Evolutionary conservation across 2,113 vertebrate species (phyloP).

Genomic region (Casuarius casuarius): DNA sequence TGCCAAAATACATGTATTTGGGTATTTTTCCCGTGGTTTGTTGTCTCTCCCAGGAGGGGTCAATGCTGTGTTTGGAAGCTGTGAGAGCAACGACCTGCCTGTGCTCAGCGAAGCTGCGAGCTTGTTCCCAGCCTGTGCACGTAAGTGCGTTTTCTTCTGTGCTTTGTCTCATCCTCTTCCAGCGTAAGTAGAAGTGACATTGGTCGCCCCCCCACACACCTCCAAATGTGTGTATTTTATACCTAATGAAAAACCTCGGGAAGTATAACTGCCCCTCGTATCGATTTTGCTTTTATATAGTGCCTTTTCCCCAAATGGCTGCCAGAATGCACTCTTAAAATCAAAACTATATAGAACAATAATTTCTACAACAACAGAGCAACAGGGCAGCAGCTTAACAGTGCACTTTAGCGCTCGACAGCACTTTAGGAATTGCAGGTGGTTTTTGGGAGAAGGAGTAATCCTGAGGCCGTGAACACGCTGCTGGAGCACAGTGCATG

Average conservation of each 20-base stretch:
- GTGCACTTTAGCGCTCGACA: not conserved
- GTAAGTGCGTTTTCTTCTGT: not conserved
- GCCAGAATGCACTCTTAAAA: slow-evolving; percentile 55
- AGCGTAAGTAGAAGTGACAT: not conserved
- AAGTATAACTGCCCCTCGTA: slow-evolving; percentile 2
- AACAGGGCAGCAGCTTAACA: slow-evolving; percentile 50
- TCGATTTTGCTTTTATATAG: slow-evolving; percentile 60
- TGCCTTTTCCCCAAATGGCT: slow-evolving; percentile 42
- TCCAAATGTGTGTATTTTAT: not conserved
- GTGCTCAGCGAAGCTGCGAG: not conserved
- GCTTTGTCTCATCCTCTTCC: not conserved
- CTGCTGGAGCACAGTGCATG: no score
- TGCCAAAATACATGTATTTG: not conserved
- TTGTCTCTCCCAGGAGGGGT: not conserved
- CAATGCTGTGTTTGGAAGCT: not conserved
- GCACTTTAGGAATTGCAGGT: slow-evolving; percentile 38
- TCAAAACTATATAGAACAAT: slow-evolving; percentile 52
- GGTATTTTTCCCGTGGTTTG: not conserved
- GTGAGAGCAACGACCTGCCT: not conserved
- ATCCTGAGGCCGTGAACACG: not conserved
- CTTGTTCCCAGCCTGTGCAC: not conserved
- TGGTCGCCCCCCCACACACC: not conserved
- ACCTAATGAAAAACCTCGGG: slow-evolving; percentile 51
- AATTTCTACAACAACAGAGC: slow-evolving; percentile 40
- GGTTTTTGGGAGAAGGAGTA: slow-evolving; percentile 24